Conservation (phyloP, 2,888 invertebrate genomes). For the Hirtodrosophila trivittata region DNA sequence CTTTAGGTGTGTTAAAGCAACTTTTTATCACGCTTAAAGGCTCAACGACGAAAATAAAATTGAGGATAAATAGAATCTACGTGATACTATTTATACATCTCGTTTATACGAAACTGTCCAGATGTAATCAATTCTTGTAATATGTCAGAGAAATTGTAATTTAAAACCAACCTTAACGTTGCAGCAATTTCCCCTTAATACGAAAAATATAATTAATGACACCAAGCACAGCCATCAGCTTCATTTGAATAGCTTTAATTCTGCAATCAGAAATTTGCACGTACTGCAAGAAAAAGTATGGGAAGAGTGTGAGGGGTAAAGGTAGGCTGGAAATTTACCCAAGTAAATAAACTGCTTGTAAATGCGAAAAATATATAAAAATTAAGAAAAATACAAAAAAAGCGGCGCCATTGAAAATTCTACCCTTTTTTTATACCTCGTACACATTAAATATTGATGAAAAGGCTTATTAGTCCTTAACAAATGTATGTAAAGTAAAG, state of each 20-base stretch:
- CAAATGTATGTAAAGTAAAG: too few species aligned
- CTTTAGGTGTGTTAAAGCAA: slow-evolving; percentile 20
- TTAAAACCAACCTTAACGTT: too few species aligned
- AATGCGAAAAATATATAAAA: slow-evolving; percentile 21
- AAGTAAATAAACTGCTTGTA: slow-evolving; percentile 1
- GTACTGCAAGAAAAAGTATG: neutral
- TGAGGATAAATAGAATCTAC: too few species aligned
- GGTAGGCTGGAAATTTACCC: neutral
- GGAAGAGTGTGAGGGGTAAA: neutral
- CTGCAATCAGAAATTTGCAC: slow-evolving; percentile 10
- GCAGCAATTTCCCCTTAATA: too few species aligned
- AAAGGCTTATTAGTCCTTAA: too few species aligned
- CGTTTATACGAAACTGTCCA: too few species aligned
- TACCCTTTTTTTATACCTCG: neutral
- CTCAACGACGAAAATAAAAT: too few species aligned
- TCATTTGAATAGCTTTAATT: neutral
- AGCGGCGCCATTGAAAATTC: slow-evolving; percentile 20
- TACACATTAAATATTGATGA: too few species aligned
- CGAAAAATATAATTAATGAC: slow-evolving; percentile 59
- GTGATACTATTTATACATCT: neutral
- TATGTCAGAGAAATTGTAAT: too few species aligned
- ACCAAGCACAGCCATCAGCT: slow-evolving; percentile 21
- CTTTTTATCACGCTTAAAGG: slow-evolving; percentile 25
- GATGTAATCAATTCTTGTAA: too few species aligned
- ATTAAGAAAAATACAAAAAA: slow-evolving; percentile 34